Evolutionary conservation across 1,140 invertebrate species (phyloP).

Genomic region (Sycobia sp.): DNA sequence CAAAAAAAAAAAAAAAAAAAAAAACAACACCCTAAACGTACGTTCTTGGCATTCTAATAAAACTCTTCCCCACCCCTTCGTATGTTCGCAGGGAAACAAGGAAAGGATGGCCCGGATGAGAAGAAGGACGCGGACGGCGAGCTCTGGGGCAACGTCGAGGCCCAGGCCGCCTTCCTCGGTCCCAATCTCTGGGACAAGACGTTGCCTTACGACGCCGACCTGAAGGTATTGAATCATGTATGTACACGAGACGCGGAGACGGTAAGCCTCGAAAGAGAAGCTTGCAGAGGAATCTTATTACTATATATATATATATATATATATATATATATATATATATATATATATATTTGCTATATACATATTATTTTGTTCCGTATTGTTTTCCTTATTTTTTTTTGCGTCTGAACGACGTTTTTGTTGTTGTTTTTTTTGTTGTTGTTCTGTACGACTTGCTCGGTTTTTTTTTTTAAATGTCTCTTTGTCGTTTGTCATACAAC

Average conservation of each 20-base stretch:
- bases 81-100: conserved; percentile 57
- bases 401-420: too few relatives aligned
- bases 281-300: conserved; percentile 34
- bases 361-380: conserved; percentile 21
- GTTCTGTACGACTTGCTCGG: too few relatives aligned
- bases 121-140: conserved; percentile 83
- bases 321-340: too few relatives aligned
- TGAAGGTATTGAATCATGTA: conserved; percentile 82
- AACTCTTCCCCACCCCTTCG: too few relatives aligned
- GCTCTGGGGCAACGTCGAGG: conserved; percentile 83
- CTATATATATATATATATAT: too few relatives aligned
- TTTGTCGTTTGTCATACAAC: too few relatives aligned
- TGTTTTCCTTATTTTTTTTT: neutral
- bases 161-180: conserved; percentile 90
- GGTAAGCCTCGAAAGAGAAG: conserved; percentile 52
- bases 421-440: too few relatives aligned
- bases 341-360: conserved; percentile 21
- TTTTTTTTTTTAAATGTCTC: too few relatives aligned
- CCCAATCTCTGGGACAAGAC: conserved; percentile 95
- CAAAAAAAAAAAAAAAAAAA: too few relatives aligned
- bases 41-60: too few relatives aligned
- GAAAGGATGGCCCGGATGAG: conserved; percentile 69
- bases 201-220: conserved; percentile 85
- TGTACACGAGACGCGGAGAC: conserved; percentile 58
- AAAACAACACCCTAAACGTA: too few relatives aligned